A percentile compares a stretch with the other conserved stretches of the same genome.
Evolutionary conservation across 2,113 vertebrate species (phyloP).

Genomic region (Engystomops pustulosus): DNA sequence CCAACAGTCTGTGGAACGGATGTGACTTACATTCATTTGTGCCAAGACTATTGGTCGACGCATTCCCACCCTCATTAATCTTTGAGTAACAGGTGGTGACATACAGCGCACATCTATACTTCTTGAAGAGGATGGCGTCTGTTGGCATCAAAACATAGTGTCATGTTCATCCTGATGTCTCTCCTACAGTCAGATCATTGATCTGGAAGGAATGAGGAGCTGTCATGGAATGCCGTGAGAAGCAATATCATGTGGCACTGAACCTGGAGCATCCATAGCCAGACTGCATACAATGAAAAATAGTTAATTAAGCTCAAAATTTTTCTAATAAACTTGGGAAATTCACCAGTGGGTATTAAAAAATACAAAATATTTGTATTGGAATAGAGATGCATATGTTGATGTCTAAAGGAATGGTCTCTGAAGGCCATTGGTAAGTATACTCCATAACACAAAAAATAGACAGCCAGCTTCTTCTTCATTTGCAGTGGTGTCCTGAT

Average conservation of each 20-base stretch:
- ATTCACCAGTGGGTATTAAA: too few species aligned
- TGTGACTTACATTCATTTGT: conserved; percentile 15
- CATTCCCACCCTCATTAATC: conserved; percentile 40
- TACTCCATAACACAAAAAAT: too few species aligned
- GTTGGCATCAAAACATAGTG: conserved; percentile 34
- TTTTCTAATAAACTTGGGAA: too few species aligned
- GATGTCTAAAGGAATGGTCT: too few species aligned
- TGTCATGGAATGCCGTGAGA: conserved; percentile 38
- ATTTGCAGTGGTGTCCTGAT: too few species aligned
- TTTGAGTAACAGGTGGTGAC: conserved; percentile 51
- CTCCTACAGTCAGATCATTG: conserved; percentile 21
- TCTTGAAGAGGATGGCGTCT: conserved; percentile 30
- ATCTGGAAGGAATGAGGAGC: conserved; percentile 45
- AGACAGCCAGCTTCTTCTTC: too few species aligned
- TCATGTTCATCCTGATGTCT: conserved; percentile 37
- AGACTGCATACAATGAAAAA: background rate
- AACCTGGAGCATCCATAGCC: background rate
- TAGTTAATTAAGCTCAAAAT: too few species aligned
- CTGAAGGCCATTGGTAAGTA: too few species aligned
- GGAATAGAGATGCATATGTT: too few species aligned
- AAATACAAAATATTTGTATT: too few species aligned
- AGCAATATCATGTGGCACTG: conserved; percentile 5
- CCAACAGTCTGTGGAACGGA: conserved; percentile 30
- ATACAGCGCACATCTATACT: conserved; percentile 32
- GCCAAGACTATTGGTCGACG: conserved; percentile 11